Evolutionary conservation across 2,797 vertebrate species (phyloP).

Genomic region (Phataginus tricuspis): DNA sequence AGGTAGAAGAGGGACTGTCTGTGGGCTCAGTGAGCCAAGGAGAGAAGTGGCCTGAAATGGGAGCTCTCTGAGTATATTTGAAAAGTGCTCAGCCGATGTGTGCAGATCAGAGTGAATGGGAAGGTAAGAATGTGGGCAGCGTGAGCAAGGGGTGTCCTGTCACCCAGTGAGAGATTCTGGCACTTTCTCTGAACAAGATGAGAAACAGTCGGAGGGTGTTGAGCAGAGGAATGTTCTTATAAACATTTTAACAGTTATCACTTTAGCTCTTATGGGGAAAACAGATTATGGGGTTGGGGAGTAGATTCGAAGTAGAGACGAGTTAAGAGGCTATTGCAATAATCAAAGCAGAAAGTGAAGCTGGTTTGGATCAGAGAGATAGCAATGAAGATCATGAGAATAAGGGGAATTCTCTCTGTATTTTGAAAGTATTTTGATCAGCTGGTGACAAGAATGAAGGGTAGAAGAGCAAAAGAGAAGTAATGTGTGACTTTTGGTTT

Average conservation of each 20-base stretch:
- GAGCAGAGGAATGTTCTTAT: background rate
- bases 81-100: background rate
- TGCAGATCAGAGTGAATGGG: too few species aligned
- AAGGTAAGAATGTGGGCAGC: background rate
- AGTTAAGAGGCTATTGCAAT: background rate
- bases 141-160: background rate
- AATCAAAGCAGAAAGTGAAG: background rate
- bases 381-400: background rate
- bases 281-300: background rate
- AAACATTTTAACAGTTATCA: background rate
- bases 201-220: background rate
- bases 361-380: background rate
- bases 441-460: background rate
- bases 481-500: background rate
- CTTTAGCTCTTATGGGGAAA: background rate
- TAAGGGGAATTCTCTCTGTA: background rate
- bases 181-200: background rate
- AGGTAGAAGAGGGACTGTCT: background rate
- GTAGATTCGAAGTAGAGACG: background rate
- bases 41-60: background rate
- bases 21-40: background rate
- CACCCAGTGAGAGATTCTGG: background rate
- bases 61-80: background rate
- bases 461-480: background rate
- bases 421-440: background rate